Evolutionary conservation across 92 coral and sea anemone genomes (phyloP).

Genomic region (Paragorgia papillata): DNA sequence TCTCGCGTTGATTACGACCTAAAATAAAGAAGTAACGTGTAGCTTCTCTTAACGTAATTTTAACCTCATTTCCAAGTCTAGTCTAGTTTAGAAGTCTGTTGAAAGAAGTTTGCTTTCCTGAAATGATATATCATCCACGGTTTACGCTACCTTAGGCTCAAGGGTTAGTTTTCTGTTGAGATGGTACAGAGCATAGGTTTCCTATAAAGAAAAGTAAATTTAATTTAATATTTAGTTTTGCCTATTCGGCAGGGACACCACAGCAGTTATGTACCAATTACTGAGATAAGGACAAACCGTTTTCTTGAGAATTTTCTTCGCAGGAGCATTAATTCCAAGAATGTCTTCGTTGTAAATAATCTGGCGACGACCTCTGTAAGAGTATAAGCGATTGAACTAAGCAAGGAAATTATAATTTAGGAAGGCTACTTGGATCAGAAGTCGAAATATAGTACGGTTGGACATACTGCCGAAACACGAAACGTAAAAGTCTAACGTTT

Average conservation of each 20-base stretch:
- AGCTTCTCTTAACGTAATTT: background rate
- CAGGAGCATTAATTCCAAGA: constrained; percentile 86
- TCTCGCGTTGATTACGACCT: constrained; percentile 95
- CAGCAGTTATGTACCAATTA: no score
- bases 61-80: no score
- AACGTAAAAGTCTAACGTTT: no score
- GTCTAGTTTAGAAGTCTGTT: no score
- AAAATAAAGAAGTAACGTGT: background rate
- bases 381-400: background rate
- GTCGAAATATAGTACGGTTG: no score
- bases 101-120: no score
- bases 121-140: no score
- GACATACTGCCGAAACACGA: no score
- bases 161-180: constrained; percentile 93
- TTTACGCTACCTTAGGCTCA: constrained; percentile 86
- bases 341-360: constrained; percentile 79
- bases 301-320: constrained; percentile 75
- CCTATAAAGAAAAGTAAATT: constrained; percentile 49
- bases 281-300: constrained; percentile 62
- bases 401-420: background rate
- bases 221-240: no score
- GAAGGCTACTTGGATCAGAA: background rate
- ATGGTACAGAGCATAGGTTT: constrained; percentile 86
- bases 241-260: background rate
- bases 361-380: constrained; percentile 91